Conservation (phyloP, 2,113 vertebrate genomes). For the Deroptyus accipitrinus region DNA sequence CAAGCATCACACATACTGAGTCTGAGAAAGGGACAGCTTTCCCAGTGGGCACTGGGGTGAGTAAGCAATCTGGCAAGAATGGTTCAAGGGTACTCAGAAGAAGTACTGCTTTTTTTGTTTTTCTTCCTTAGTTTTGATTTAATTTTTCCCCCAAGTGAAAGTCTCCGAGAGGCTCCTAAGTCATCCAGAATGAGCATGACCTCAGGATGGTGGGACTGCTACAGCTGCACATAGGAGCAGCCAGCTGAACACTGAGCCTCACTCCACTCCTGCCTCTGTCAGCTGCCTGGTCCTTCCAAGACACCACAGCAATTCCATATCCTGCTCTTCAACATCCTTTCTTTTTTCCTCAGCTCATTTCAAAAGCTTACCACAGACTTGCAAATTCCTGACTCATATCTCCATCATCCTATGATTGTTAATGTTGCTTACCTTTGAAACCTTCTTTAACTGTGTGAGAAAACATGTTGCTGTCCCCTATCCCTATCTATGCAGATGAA, state of each 20-base stretch:
- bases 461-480: not conserved
- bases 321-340: not conserved
- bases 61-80: not conserved
- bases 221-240: not conserved
- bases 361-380: not conserved
- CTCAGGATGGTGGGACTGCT: not conserved
- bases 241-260: not conserved
- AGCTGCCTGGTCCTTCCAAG: not conserved
- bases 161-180: not conserved
- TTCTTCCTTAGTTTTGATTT: not conserved
- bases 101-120: not conserved
- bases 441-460: not conserved
- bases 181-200: fast-evolving
- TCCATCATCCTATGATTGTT: not conserved
- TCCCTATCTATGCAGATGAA: not conserved
- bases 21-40: not conserved
- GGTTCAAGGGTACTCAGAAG: not conserved
- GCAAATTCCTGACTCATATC: not conserved
- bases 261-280: not conserved
- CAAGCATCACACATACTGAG: not conserved
- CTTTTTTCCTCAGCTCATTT: not conserved
- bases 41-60: fast-evolving
- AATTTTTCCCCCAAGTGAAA: fast-evolving
- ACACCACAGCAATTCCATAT: not conserved
- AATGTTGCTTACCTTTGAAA: not conserved